These are phyloP conservation scores for Leucophenga varia DNA, from an alignment of 1,140 invertebrate species.

Conservation along the genomic window DNA sequence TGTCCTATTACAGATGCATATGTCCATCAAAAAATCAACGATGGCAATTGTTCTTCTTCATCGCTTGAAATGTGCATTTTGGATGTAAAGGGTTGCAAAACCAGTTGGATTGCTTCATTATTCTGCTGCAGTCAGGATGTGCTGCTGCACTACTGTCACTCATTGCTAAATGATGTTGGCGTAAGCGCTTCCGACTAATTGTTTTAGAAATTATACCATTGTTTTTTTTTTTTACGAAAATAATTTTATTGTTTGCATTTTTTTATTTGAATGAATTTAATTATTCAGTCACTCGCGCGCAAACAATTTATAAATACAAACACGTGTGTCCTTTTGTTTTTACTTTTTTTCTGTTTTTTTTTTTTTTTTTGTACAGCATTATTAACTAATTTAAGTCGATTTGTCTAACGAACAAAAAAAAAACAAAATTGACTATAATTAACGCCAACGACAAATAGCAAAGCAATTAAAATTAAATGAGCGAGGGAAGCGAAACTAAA, in stretches of 20 bases:
- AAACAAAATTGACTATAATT: slow-evolving; percentile 17
- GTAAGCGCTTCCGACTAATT: slow-evolving; percentile 16
- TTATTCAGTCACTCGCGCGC: slow-evolving; percentile 23
- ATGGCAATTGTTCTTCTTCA: too few species aligned
- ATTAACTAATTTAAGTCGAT: slow-evolving; percentile 50
- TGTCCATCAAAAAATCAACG: too few species aligned
- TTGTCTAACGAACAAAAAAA: too few species aligned
- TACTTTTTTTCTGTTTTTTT: too few species aligned
- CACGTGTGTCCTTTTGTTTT: too few species aligned
- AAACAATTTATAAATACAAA: slow-evolving; percentile 11
- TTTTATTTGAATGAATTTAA: slow-evolving; percentile 52
- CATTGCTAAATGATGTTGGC: slow-evolving; percentile 5
- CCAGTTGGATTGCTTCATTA: too few species aligned
- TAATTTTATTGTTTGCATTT: slow-evolving; percentile 29
- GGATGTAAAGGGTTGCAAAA: too few species aligned
- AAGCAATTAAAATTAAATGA: slow-evolving; percentile 18
- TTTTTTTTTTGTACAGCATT: slow-evolving; percentile 12
- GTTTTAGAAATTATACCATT: slow-evolving; percentile 7
- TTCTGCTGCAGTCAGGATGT: too few species aligned
- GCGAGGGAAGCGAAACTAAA: too few species aligned
- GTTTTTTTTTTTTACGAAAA: slow-evolving; percentile 15
- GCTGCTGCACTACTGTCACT: too few species aligned
- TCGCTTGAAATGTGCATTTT: too few species aligned
- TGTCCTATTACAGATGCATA: slow-evolving; percentile 7
- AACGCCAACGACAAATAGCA: background rate